Conservation (phyloP, 2,888 invertebrate genomes). For the Nemapogon koenigi region DNA sequence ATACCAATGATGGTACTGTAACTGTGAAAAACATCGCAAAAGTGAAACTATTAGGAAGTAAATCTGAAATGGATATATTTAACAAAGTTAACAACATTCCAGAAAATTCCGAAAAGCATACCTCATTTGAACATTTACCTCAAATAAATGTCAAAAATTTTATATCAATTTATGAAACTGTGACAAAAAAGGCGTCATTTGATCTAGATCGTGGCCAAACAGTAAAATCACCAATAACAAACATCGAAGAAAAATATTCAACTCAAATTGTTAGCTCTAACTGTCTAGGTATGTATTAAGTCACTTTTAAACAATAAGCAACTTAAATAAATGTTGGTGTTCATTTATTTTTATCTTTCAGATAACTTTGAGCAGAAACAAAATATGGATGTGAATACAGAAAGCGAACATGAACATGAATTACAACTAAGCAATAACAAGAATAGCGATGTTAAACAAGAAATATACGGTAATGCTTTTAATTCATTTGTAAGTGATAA, state of each 20-base stretch:
- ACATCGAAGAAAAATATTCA: too few species aligned
- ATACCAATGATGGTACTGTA: constrained; percentile 13
- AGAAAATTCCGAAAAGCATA: constrained; percentile 42
- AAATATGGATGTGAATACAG: not conserved
- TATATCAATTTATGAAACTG: constrained; percentile 49
- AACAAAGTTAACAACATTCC: constrained; percentile 28
- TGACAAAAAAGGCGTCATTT: constrained; percentile 39
- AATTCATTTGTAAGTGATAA: constrained; percentile 47
- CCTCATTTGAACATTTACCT: constrained; percentile 50
- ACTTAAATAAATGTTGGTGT: too few species aligned
- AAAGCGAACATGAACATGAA: not conserved
- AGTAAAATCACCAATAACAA: too few species aligned
- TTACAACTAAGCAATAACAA: constrained; percentile 20
- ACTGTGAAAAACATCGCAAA: not conserved
- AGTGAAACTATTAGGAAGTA: constrained; percentile 45
- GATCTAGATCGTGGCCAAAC: too few species aligned
- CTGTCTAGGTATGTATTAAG: too few species aligned
- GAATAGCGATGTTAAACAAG: constrained; percentile 21
- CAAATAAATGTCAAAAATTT: constrained; percentile 50
- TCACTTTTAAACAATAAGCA: too few species aligned
- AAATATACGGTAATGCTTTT: too few species aligned
- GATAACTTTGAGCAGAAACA: too few species aligned
- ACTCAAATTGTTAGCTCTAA: too few species aligned
- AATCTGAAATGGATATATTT: constrained; percentile 57
- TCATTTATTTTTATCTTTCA: too few species aligned